These are phyloP conservation scores for Drosophila lutescens DNA, from an alignment of 2,888 invertebrate species.

Conservation along the genomic window DNA sequence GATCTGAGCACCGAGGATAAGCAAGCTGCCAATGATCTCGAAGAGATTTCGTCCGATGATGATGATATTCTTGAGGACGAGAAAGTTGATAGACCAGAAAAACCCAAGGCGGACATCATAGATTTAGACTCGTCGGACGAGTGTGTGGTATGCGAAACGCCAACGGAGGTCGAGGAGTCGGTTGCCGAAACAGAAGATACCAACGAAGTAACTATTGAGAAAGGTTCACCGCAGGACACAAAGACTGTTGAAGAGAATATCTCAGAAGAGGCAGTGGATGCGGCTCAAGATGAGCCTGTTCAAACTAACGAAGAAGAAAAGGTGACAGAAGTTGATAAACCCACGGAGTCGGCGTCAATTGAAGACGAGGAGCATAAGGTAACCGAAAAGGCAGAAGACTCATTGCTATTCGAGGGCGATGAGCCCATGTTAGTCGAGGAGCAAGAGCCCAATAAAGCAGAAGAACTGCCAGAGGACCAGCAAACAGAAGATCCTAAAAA, in stretches of 20 bases:
- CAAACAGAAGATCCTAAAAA: background rate
- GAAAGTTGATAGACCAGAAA: background rate
- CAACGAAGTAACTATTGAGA: background rate
- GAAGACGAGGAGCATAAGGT: background rate
- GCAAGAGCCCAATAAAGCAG: background rate
- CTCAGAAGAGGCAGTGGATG: background rate
- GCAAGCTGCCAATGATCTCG: constrained; percentile 21
- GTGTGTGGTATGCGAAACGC: constrained; percentile 1
- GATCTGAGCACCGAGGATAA: background rate
- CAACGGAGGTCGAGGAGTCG: background rate
- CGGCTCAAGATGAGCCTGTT: background rate
- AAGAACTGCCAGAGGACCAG: constrained; percentile 1
- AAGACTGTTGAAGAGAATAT: background rate
- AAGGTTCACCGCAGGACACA: background rate
- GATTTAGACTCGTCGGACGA: constrained; percentile 62
- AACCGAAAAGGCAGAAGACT: background rate
- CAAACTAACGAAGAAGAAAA: background rate
- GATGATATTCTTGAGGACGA: constrained; percentile 15
- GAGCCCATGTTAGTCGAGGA: background rate
- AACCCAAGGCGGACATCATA: constrained; percentile 40
- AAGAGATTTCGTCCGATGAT: constrained; percentile 61
- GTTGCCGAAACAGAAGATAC: background rate
- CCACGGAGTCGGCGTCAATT: background rate
- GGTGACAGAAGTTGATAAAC: background rate
- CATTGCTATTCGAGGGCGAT: background rate